Conservation (phyloP, 2,888 invertebrate genomes). For the Lumbricus terrestris region DNA sequence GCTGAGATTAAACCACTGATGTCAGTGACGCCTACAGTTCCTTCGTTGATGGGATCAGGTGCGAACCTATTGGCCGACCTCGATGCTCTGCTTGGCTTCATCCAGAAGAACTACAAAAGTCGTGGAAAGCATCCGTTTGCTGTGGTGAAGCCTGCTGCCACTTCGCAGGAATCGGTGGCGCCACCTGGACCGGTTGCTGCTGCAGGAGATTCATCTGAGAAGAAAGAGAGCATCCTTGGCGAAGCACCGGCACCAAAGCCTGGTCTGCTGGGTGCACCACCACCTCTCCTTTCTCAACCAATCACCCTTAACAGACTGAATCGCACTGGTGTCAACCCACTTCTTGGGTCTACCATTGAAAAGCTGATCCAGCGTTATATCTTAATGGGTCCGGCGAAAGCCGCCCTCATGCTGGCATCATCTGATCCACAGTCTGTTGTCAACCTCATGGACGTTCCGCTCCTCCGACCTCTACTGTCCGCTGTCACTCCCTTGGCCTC, state of each 20-base stretch:
- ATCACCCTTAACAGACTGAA: not conserved
- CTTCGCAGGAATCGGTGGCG: not conserved
- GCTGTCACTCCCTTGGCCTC: not conserved
- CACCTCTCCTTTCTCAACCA: not conserved
- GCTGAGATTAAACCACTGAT: not conserved
- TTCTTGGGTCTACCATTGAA: not conserved
- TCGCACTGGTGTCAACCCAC: not conserved
- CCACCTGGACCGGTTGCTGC: not conserved
- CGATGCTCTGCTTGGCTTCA: not conserved
- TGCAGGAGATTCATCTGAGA: not conserved
- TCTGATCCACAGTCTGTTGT: not conserved
- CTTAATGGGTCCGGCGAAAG: not conserved
- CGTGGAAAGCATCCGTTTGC: not conserved
- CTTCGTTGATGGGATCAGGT: not conserved
- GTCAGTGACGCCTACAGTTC: not conserved
- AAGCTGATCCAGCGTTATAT: conserved; percentile 12
- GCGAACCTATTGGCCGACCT: not conserved
- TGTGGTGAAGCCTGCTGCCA: not conserved
- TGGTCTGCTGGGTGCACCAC: not conserved
- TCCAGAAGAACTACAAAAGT: not conserved
- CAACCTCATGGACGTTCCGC: not conserved
- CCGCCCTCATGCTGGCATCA: not conserved
- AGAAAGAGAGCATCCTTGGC: not conserved
- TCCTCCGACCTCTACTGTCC: not conserved
- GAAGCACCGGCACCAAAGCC: not conserved